phyloP scores from a whole-genome alignment of 1,140 invertebrate species.

The Tetragnatha versicolor region DNA sequence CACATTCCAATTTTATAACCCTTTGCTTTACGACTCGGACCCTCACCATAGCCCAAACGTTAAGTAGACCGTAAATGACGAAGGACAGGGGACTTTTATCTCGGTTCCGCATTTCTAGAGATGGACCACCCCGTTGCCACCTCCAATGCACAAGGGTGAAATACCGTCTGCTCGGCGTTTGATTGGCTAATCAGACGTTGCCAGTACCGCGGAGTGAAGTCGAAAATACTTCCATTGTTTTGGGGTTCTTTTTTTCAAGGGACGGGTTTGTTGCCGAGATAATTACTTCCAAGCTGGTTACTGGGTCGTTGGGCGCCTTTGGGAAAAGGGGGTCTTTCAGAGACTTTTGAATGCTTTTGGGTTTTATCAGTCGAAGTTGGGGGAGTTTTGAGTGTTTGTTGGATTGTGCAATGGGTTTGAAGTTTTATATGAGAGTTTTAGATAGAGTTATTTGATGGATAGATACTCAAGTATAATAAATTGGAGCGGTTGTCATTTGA shows the following conservation, averaged over 20 bases:
- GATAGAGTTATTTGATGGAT: no score
- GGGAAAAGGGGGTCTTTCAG: no score
- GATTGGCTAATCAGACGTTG: slow-evolving; percentile 34
- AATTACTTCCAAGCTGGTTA: slow-evolving; percentile 16
- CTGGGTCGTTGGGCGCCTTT: no score
- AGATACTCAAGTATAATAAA: no score
- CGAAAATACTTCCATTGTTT: slow-evolving; percentile 21
- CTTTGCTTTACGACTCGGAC: slow-evolving; percentile 12
- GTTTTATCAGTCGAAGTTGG: no score
- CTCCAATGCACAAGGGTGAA: slow-evolving; percentile 34
- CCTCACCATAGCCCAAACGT: background rate
- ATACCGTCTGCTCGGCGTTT: slow-evolving; percentile 21
- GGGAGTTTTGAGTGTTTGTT: no score
- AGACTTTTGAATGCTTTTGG: no score
- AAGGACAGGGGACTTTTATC: slow-evolving; percentile 17
- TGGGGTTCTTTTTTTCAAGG: background rate
- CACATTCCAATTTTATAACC: no score
- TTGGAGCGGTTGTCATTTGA: no score
- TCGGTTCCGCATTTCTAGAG: background rate
- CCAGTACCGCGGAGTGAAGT: slow-evolving; percentile 19
- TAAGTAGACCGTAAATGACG: slow-evolving; percentile 25
- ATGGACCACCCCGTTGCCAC: background rate
- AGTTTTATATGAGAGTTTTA: no score
- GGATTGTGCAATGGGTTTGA: no score
- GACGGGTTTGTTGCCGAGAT: background rate